Percentiles rank a stretch among this genome's conserved stretches.
Evolutionary conservation across 2,797 vertebrate species (phyloP).

Genomic region (Dryobates pubescens): DNA sequence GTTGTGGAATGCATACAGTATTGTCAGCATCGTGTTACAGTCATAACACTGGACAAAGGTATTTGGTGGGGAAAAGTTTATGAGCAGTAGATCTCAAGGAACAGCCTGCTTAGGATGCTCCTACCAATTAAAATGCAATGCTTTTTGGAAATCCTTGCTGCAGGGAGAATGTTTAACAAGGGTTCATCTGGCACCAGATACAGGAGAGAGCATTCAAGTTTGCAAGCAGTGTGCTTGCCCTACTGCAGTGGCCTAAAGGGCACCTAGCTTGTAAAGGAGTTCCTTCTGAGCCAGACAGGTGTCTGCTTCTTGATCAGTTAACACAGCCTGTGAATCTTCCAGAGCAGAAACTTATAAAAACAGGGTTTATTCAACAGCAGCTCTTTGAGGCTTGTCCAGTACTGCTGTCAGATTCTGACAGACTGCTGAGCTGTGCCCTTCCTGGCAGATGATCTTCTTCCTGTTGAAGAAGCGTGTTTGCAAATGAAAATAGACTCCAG

Average conservation of each 20-base stretch:
- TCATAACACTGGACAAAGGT: background rate
- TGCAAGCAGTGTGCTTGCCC: background rate
- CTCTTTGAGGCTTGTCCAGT: background rate
- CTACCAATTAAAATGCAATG: background rate
- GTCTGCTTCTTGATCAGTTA: background rate
- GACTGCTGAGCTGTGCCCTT: background rate
- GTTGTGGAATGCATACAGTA: background rate
- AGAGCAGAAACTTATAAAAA: background rate
- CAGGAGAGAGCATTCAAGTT: background rate
- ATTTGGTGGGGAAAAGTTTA: background rate
- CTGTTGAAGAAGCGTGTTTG: background rate
- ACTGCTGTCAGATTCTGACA: background rate
- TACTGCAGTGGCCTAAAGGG: background rate
- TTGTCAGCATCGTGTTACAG: background rate
- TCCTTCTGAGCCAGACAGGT: background rate
- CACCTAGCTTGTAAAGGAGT: background rate
- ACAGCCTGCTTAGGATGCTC: background rate
- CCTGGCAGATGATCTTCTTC: background rate
- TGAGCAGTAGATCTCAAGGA: background rate
- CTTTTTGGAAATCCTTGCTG: background rate
- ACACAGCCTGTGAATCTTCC: background rate
- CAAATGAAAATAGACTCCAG: background rate
- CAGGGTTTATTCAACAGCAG: background rate
- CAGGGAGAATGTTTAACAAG: background rate
- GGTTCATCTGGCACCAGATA: background rate